Conservation (phyloP, 2,113 vertebrate species). For the Procapra przewalskii region DNA sequence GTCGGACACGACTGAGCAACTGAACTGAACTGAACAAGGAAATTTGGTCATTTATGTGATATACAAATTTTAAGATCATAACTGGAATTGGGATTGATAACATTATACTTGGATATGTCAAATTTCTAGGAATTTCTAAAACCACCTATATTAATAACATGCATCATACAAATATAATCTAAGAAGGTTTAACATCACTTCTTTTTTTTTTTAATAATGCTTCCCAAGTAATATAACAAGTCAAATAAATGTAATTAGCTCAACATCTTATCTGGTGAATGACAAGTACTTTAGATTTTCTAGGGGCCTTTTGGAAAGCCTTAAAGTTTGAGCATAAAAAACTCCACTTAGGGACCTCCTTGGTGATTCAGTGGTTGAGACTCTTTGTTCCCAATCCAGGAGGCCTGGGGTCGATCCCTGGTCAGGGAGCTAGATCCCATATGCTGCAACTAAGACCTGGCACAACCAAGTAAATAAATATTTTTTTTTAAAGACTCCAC, state of each 20-base stretch:
- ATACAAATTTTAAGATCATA: not conserved
- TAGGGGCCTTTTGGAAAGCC: not conserved
- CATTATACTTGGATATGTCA: not conserved
- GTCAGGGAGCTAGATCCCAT: not conserved
- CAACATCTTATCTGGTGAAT: not conserved
- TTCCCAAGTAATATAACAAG: not conserved
- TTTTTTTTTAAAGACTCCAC: not conserved
- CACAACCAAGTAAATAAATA: not conserved
- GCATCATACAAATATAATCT: not conserved
- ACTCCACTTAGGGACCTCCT: not conserved
- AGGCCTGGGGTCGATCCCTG: not conserved
- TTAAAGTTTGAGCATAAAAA: not conserved
- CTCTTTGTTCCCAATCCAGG: not conserved
- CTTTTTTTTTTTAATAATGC: not conserved
- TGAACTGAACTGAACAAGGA: not conserved
- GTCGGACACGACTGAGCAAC: too few relatives aligned
- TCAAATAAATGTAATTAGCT: not conserved
- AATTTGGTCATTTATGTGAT: not conserved
- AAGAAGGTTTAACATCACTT: not conserved
- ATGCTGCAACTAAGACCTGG: not conserved
- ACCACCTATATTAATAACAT: not conserved
- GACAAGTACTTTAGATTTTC: not conserved
- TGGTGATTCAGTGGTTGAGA: not conserved
- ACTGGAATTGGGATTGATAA: not conserved
- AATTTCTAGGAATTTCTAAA: not conserved